Evolutionary conservation across 2,113 vertebrate genomes (phyloP), one percentile per base, ranked within the genome.

Genomic region (Tupaia tana): DNA sequence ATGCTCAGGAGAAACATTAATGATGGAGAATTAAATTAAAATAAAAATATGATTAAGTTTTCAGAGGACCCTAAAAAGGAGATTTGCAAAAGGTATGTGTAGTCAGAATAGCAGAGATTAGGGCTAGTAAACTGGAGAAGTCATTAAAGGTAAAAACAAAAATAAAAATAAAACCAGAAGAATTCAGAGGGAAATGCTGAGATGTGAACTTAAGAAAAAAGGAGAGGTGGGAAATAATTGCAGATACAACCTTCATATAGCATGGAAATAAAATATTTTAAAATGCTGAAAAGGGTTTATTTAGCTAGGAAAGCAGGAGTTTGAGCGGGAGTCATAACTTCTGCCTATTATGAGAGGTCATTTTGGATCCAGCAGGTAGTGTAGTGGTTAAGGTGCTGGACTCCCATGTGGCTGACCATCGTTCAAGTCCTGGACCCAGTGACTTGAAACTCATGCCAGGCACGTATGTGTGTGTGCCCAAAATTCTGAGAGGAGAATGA

Each of bases 1-100:
- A 52, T 52, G n/a, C 61, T 92, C 20, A 66, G 83, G 59, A 78
- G 85, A 66, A 89, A 12, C 58, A 86, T 70, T 95, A 81, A 83
- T 79, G 79, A 83, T 67, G 63, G 61, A 63, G 73, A 74, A 73
- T 71, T 86, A 58, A 92, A 70, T 92, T 31, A 96, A 88, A 96
- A 89, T 93, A 56, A 93, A 93, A 86, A 78, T 16, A 14, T 66
- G 64, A 54, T 87, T 69, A 75, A 85, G 18, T 91, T 94, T 25
- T 91, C 91, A 14, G 31, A 63, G 34, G 66, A 73, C 73, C 54
- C 52, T 61, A 34, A 94, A 92, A 71, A 70, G 66, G 29, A 29
- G 85, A 92, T 92, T 95, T 88, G 34, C 58, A 71, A 92, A 94
- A 80, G 56, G 61, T 64, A 85, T 87, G 43, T 1, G 22, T 64